Evolutionary conservation across 2,888 invertebrate genomes (phyloP).

Genomic region (Smittia sp.): DNA sequence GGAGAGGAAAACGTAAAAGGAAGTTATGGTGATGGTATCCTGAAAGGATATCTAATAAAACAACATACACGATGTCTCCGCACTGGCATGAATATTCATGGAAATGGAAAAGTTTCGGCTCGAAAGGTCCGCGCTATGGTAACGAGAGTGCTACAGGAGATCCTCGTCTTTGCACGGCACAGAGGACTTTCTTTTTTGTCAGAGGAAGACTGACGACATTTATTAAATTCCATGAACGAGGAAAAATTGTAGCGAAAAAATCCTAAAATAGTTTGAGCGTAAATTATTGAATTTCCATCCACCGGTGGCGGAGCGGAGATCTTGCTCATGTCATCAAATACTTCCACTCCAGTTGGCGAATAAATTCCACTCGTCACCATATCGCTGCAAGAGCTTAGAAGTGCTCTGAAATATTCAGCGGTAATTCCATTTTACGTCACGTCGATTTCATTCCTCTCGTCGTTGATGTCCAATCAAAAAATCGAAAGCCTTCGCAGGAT

Average conservation of each 20-base stretch:
- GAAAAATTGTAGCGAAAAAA: not conserved
- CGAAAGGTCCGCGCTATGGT: not conserved
- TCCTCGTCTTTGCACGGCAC: too few species aligned
- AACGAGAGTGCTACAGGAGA: not conserved
- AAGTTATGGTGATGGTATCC: constrained; percentile 30
- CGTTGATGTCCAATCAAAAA: constrained; percentile 35
- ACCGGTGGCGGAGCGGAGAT: not conserved
- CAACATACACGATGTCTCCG: constrained; percentile 4
- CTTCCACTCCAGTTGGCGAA: constrained; percentile 23
- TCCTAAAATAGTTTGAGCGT: constrained; percentile 35
- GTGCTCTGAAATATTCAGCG: not conserved
- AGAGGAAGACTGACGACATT: not conserved
- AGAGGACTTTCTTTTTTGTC: not conserved
- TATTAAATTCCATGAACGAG: constrained; percentile 33
- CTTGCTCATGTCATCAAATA: constrained; percentile 14
- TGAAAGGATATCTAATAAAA: constrained; percentile 41
- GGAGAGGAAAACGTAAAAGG: not conserved
- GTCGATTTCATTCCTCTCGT: not conserved
- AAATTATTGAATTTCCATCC: constrained; percentile 35
- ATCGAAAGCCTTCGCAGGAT: not conserved
- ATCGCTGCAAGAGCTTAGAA: not conserved
- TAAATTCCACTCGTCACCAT: not conserved
- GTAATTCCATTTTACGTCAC: not conserved
- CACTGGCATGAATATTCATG: constrained; percentile 32
- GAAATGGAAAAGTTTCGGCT: constrained; percentile 21